Conservation (phyloP, 2,888 invertebrate genomes). For the Leptarthrus brevirostris region DNA sequence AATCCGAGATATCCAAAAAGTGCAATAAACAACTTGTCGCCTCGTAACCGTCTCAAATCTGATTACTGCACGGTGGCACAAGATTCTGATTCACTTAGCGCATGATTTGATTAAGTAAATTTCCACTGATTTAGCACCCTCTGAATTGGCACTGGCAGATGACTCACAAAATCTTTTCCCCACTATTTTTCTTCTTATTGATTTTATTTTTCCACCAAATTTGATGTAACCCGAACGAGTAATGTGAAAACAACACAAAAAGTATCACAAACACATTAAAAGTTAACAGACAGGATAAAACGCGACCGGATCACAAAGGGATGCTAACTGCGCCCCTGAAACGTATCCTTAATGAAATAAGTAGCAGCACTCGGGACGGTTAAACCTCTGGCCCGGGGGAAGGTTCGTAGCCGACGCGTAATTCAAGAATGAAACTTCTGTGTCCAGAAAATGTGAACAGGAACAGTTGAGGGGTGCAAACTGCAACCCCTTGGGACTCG, state of each 20-base stretch:
- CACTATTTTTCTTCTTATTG: constrained; percentile 26
- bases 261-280: constrained; percentile 41
- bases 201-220: constrained; percentile 34
- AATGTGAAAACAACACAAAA: constrained; percentile 10
- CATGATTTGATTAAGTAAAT: constrained; percentile 27
- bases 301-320: constrained; percentile 10
- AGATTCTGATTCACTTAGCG: constrained; percentile 20
- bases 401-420: background rate
- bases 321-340: constrained; percentile 25
- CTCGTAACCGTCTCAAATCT: background rate
- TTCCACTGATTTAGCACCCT: constrained; percentile 32
- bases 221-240: constrained; percentile 16
- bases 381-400: background rate
- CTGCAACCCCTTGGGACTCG: constrained; percentile 28
- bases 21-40: background rate
- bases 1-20: constrained; percentile 5
- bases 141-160: background rate
- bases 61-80: background rate
- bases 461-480: constrained; percentile 9
- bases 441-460: constrained; percentile 6
- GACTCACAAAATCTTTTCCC: constrained; percentile 26
- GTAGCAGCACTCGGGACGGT: background rate
- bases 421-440: background rate
- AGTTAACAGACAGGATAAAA: constrained; percentile 21
- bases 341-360: constrained; percentile 18